A percentile compares a stretch with the other conserved stretches of the same genome.
phyloP scores from a whole-genome alignment of 37 sponge, comb jelly and placozoan genomes.

The Theonella swinhoei region DNA sequence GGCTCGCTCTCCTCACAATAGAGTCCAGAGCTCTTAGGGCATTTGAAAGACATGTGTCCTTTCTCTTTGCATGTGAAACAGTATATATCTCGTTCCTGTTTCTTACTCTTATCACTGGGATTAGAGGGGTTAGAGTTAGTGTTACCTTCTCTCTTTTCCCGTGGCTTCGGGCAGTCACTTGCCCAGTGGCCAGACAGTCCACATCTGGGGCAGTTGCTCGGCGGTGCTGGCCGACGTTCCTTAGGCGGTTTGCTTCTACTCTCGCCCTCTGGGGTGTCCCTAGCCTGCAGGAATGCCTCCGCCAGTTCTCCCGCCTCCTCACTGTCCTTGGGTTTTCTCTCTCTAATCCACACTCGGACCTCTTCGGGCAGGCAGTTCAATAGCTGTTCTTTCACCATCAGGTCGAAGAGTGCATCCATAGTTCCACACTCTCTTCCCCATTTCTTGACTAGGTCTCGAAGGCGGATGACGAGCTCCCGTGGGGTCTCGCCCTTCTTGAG shows the following conservation, averaged over 20 bases:
- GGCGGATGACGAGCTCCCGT: too few species aligned
- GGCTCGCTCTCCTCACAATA: too few species aligned
- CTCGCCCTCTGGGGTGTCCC: not conserved
- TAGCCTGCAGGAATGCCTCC: not conserved
- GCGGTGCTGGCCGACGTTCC: too few species aligned
- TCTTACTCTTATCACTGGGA: not conserved
- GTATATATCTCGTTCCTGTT: not conserved
- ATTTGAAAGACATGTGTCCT: not conserved
- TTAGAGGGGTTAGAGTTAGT: too few species aligned
- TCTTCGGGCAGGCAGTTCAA: not conserved
- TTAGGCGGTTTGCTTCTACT: too few species aligned
- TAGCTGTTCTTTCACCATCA: not conserved
- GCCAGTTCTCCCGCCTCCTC: not conserved
- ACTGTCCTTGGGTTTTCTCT: not conserved
- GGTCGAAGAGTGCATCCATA: not conserved
- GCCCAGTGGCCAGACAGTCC: not conserved
- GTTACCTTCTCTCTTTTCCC: too few species aligned
- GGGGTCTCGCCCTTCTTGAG: too few species aligned
- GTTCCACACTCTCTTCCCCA: not conserved
- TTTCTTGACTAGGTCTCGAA: not conserved
- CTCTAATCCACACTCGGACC: not conserved
- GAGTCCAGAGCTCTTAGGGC: not conserved
- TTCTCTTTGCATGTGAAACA: not conserved
- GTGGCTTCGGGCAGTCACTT: not conserved
- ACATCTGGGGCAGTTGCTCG: not conserved